Evolutionary conservation across 2,888 invertebrate species (phyloP).

Genomic region (Synergus umbraculus): DNA sequence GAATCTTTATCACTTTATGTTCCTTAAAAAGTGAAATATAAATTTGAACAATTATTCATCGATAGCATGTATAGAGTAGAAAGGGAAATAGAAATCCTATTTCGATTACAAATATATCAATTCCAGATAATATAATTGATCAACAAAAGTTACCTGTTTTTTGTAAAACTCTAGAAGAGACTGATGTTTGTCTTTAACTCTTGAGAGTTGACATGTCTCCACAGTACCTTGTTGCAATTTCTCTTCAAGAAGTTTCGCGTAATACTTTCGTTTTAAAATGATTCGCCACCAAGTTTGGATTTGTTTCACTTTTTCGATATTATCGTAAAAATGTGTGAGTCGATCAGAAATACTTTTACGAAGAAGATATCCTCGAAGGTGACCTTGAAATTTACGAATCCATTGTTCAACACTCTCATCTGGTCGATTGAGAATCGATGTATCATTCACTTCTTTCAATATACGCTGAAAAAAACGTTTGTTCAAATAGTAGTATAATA

Average conservation of each 20-base stretch:
- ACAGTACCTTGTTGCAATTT: conserved; percentile 76
- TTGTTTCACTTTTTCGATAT: conserved; percentile 77
- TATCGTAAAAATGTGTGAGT: conserved; percentile 76
- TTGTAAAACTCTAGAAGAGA: conserved; percentile 79
- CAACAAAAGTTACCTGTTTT: conserved; percentile 76
- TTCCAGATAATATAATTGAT: not conserved
- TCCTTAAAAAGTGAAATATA: conserved; percentile 75
- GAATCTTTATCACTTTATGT: conserved; percentile 82
- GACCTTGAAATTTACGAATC: conserved; percentile 81
- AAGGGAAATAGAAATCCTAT: no score
- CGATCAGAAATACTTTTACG: conserved; percentile 78
- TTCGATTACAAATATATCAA: not conserved
- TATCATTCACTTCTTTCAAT: conserved; percentile 78
- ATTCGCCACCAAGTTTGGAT: conserved; percentile 84
- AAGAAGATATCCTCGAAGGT: conserved; percentile 81
- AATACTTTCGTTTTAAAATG: conserved; percentile 77
- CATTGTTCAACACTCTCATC: conserved; percentile 55
- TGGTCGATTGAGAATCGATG: conserved; percentile 66
- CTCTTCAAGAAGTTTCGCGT: conserved; percentile 76
- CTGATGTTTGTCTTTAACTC: conserved; percentile 64
- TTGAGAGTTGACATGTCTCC: conserved; percentile 77
- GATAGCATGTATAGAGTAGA: no score
- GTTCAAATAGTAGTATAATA: conserved; percentile 60
- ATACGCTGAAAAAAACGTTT: conserved; percentile 76
- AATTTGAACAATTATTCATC: not conserved